phyloP scores from a whole-genome alignment of 23 tunicate genomes.

The Halocynthia roretzi region DNA sequence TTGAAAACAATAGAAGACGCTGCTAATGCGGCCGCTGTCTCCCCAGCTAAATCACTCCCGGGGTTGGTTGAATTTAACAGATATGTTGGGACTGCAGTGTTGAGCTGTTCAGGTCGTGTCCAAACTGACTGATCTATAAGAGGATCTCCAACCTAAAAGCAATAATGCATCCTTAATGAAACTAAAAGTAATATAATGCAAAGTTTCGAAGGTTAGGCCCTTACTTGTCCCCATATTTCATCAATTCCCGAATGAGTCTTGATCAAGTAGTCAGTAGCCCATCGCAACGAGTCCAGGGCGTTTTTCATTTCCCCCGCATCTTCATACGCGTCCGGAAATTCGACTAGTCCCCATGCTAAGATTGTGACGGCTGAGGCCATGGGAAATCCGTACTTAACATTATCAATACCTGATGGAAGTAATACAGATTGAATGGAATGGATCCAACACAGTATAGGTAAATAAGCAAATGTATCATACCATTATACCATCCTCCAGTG shows the following conservation, averaged over 20 bases:
- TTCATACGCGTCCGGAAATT: constrained; percentile 9
- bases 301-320: constrained; percentile 7
- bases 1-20: constrained; percentile 7
- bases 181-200: too few species aligned
- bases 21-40: constrained; percentile 6
- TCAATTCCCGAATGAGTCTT: background rate
- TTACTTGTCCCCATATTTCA: too few species aligned
- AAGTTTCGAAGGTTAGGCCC: too few species aligned
- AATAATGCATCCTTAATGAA: too few species aligned
- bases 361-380: constrained; percentile 14
- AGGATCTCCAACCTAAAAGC: constrained; percentile 3
- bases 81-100: background rate
- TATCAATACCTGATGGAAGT: background rate
- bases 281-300: background rate
- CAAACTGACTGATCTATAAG: background rate
- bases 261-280: constrained; percentile 20
- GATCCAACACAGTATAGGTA: too few species aligned
- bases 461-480: constrained; percentile 16
- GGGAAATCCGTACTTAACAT: constrained; percentile 15
- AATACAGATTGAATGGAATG: too few species aligned
- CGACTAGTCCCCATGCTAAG: constrained; percentile 16
- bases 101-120: constrained; percentile 12
- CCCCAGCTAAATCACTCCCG: constrained; percentile 7
- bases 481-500: constrained; percentile 85
- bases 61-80: background rate